Percentiles rank a stretch among this genome's conserved stretches.
These are phyloP conservation scores for Diarsia mendica DNA, from an alignment of 2,888 invertebrate genomes.

Conservation along the genomic window DNA sequence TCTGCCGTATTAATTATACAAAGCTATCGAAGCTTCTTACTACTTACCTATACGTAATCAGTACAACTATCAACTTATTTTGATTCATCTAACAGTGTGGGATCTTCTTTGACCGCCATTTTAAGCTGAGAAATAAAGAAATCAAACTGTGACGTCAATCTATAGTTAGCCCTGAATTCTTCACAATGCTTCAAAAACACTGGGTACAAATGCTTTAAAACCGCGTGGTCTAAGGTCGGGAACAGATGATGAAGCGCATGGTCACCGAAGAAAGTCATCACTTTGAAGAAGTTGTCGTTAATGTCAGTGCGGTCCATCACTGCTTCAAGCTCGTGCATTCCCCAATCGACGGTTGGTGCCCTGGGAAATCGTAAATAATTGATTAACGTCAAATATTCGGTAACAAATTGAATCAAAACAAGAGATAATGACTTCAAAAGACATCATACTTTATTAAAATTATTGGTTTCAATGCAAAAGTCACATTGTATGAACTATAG, in stretches of 20 bases:
- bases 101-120: constrained; percentile 76
- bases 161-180: constrained; percentile 90
- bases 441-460: not conserved
- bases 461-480: not conserved
- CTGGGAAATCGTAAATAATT: constrained; percentile 76
- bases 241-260: constrained; percentile 95
- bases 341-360: constrained; percentile 92
- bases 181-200: constrained; percentile 91
- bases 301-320: constrained; percentile 93
- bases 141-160: constrained; percentile 78
- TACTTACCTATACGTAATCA: not conserved
- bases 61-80: constrained; percentile 6
- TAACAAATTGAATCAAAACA: not conserved
- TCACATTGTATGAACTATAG: not conserved
- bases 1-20: not conserved
- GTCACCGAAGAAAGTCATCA: constrained; percentile 94
- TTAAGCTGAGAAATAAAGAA: constrained; percentile 82
- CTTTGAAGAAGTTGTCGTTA: constrained; percentile 91
- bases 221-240: constrained; percentile 94
- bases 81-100: constrained; percentile 65
- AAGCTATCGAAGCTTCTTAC: constrained; percentile 1
- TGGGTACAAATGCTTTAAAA: constrained; percentile 92
- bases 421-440: not conserved
- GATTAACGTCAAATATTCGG: not conserved
- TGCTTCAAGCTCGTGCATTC: constrained; percentile 93